phyloP scores from a whole-genome alignment of 1,140 invertebrate species.

The Drosophila sturtevanti region DNA sequence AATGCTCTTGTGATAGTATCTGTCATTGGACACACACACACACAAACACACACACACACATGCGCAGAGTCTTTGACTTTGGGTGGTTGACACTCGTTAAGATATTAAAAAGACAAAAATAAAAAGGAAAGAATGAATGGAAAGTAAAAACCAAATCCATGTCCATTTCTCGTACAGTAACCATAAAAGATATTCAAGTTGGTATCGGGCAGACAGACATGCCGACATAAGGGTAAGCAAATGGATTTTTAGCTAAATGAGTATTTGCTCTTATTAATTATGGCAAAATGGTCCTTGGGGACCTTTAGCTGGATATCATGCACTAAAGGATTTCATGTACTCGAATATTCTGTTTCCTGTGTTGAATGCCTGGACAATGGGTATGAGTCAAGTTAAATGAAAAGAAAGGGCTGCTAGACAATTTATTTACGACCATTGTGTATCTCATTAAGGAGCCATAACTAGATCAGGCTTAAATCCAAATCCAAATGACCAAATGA shows the following conservation, averaged over 20 bases:
- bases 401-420: neutral
- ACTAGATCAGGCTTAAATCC: neutral
- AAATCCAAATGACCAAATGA: neutral
- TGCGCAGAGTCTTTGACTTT: conserved; percentile 55
- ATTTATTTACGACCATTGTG: neutral
- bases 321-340: conserved; percentile 1
- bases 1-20: conserved; percentile 50
- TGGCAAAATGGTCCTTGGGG: conserved; percentile 77
- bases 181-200: conserved; percentile 24
- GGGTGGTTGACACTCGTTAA: conserved; percentile 77
- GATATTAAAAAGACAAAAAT: conserved; percentile 76
- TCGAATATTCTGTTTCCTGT: no score
- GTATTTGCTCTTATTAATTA: conserved; percentile 79
- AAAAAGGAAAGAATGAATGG: no score
- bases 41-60: conserved; percentile 30
- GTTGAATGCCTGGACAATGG: neutral
- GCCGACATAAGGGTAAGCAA: neutral
- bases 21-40: conserved; percentile 59
- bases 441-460: neutral
- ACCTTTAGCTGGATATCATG: conserved; percentile 38
- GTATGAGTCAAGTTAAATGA: neutral
- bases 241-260: conserved; percentile 28
- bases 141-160: conserved; percentile 29
- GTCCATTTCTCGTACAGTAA: conserved; percentile 23
- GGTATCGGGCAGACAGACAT: conserved; percentile 1